Percentiles rank a stretch among this genome's conserved stretches.
Conservation (phyloP, 2,888 invertebrate species). For the Andrena trimmerana region DNA sequence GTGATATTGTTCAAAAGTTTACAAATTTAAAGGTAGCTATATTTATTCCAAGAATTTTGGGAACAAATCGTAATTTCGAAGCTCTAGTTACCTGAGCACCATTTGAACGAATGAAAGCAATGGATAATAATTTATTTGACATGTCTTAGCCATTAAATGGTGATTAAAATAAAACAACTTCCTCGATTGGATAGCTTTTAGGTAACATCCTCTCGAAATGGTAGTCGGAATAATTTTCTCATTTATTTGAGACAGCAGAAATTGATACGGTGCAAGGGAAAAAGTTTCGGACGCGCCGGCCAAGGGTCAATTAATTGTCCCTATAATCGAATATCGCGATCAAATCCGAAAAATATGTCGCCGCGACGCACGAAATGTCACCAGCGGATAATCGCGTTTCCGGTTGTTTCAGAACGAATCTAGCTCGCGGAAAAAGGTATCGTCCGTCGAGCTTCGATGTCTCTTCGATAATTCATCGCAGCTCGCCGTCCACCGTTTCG, state of each 20-base stretch:
- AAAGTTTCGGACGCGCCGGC: neutral
- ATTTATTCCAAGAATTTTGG: too few species aligned
- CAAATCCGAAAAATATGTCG: conserved; percentile 55
- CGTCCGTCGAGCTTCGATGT: conserved; percentile 13
- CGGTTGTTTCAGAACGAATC: conserved; percentile 17
- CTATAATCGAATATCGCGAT: conserved; percentile 27
- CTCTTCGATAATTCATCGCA: conserved; percentile 41
- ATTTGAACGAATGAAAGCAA: too few species aligned
- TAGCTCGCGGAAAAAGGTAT: conserved; percentile 19
- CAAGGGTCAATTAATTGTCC: conserved; percentile 25
- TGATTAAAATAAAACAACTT: too few species aligned
- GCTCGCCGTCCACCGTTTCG: conserved; percentile 2
- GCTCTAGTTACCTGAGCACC: too few species aligned
- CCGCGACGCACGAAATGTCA: conserved; percentile 77
- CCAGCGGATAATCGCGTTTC: conserved; percentile 55
- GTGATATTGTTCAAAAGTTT: too few species aligned
- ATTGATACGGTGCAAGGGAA: neutral
- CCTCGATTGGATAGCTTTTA: too few species aligned
- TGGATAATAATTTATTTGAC: too few species aligned
- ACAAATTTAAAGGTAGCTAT: too few species aligned
- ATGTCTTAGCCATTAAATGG: too few species aligned
- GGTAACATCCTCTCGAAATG: too few species aligned
- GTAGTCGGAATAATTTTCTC: neutral
- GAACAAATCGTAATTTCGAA: too few species aligned
- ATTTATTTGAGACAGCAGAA: neutral